Evolutionary conservation across 2,113 vertebrate species (phyloP), one percentile per base, ranked within the genome.

Genomic region (Serinus canaria): DNA sequence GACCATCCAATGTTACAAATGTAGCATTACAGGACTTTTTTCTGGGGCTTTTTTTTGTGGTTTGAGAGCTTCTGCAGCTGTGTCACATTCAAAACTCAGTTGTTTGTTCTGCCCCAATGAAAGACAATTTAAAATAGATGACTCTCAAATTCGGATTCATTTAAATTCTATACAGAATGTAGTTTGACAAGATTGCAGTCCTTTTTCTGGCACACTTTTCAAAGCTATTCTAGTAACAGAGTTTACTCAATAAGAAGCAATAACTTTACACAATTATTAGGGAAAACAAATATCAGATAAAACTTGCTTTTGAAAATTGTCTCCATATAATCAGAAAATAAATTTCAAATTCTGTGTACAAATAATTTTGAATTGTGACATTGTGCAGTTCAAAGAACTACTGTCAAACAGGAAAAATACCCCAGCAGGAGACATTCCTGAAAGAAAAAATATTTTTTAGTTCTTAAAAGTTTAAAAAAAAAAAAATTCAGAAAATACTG

Each of bases 101-200:
- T 58, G 77, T 91, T 91, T 78, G n/a, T 62, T 91, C 77, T 75
- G 14, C 5, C 56, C 63, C 44, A 84, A 44, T 58, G 37, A 60
- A 68, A 87, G 44, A 84, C 84, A 91, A 91, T 87, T 84, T 75
- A 78, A 89, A 91, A 87, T 67, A 79, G 53, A 89, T 69, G n/a
- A 83, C 21, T 81, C 49, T 66, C 52, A 89, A 78, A 78, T 96
- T 70, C 75, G 41, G 35, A 91, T 70, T 84, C 2, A 89, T 94
- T 89, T 82, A 84, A 76, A 92, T 83, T 91, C 41, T 85, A 76
- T 37, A 68, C 13, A 78, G 49, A 82, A 43, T 7, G 6, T 52
- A 60, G 44, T 75, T 50, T 25, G 12, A 90, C 59, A 73, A 83
- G 79, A 92, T 3, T 49, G 76, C 63, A 80, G n/a, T 46, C 52